These are phyloP conservation scores for Steinernema khuongi DNA, from an alignment of 1,140 invertebrate genomes.

Conservation along the genomic window DNA sequence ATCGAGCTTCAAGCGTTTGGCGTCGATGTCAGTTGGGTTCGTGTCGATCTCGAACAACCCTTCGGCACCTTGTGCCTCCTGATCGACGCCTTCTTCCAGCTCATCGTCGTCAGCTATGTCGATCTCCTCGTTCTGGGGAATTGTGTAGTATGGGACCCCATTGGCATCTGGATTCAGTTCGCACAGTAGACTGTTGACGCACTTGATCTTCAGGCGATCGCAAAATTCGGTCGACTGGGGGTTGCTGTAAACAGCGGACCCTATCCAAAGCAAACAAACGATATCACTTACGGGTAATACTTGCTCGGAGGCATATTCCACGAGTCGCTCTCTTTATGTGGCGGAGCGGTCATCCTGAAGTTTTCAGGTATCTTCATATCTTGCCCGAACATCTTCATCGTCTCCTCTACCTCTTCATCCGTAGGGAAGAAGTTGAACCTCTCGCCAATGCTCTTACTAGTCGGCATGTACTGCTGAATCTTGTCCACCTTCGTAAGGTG, in stretches of 20 bases:
- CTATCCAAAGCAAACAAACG: constrained; percentile 16
- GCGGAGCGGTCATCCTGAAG: constrained; percentile 70
- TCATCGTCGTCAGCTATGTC: constrained; percentile 34
- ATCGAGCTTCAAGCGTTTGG: too few species aligned
- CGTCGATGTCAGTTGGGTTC: background rate
- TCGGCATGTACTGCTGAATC: constrained; percentile 24
- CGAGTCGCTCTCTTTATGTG: constrained; percentile 59
- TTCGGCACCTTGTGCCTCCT: background rate
- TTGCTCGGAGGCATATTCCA: constrained; percentile 50
- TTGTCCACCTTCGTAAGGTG: constrained; percentile 23
- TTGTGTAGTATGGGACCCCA: constrained; percentile 31
- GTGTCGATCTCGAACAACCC: background rate
- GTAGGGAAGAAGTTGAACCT: constrained; percentile 73
- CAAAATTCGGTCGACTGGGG: constrained; percentile 77
- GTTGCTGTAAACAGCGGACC: constrained; percentile 65
- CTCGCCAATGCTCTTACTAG: constrained; percentile 16
- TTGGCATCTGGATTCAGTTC: constrained; percentile 45
- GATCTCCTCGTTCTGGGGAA: constrained; percentile 25
- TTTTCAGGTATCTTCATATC: constrained; percentile 68
- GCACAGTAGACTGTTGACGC: constrained; percentile 65
- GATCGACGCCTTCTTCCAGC: constrained; percentile 23
- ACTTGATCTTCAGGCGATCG: constrained; percentile 70
- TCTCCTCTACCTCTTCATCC: constrained; percentile 68
- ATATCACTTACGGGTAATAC: constrained; percentile 41
- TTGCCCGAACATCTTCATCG: constrained; percentile 67